Evolutionary conservation across 35 echinoderm and acorn worm genomes (phyloP).

Genomic region (Anneissia japonica): DNA sequence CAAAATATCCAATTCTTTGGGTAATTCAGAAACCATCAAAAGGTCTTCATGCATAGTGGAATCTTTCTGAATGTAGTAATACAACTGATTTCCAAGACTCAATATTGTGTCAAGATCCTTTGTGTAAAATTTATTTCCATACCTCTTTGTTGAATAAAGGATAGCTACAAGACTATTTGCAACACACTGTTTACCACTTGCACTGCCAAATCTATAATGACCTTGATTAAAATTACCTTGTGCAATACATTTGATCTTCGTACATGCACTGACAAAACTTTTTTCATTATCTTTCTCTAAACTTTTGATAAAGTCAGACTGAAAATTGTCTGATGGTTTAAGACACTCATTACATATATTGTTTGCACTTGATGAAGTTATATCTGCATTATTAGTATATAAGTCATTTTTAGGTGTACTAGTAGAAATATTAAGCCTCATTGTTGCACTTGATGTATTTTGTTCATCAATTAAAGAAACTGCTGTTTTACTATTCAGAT

Average conservation of each 20-base stretch:
- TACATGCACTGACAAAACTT: not conserved
- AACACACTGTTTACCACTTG: slow-evolving; percentile 27
- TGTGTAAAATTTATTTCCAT: slow-evolving; percentile 7
- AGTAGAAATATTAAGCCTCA: no score
- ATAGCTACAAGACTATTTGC: slow-evolving; percentile 32
- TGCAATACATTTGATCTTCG: not conserved
- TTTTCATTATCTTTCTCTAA: not conserved
- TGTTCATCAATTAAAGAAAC: no score
- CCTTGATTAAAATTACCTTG: slow-evolving; percentile 36
- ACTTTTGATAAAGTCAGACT: not conserved
- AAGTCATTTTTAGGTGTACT: no score
- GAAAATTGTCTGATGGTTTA: no score
- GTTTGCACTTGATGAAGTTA: no score
- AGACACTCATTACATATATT: no score
- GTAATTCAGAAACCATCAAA: slow-evolving; percentile 26
- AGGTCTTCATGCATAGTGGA: slow-evolving; percentile 23
- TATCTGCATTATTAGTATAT: no score
- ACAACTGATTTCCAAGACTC: slow-evolving; percentile 25
- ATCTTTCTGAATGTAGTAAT: slow-evolving; percentile 30
- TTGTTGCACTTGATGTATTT: no score
- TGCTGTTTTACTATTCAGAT: no score
- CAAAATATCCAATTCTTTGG: slow-evolving; percentile 29
- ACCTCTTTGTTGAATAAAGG: slow-evolving; percentile 16
- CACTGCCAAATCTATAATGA: slow-evolving; percentile 8
- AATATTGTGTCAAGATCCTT: slow-evolving; percentile 25